Evolutionary conservation across 2,888 invertebrate species (phyloP), one percentile per base, ranked within the genome.

Genomic region (Andricus quercusramuli): DNA sequence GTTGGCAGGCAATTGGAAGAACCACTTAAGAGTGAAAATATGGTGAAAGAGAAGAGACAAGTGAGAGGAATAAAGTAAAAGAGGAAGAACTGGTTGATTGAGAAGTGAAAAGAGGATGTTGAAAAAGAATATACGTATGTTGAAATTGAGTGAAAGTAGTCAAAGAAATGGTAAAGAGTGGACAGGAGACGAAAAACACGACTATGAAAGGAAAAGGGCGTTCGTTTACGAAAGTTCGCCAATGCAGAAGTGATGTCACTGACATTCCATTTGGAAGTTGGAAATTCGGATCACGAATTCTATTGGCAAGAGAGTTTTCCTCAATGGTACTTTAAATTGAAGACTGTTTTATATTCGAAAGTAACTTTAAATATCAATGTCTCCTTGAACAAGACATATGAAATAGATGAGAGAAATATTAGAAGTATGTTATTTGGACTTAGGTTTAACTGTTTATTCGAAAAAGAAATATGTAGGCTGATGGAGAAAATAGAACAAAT

Each of bases 231-330:
- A 51, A 74, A 74, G 51, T 56, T 74, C 32, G 51, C 51, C 32
- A 56, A 32, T 51, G 70, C 51, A 56, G 32, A 51, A 74, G 56
- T 56, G 51, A 74, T 51, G 70, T 29, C 70, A 70, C 8, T 70
- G 68, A 47, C 68, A 70, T 70, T 70, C 44, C 29, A 70, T 70
- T 70, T 70, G 41, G 47, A 51, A 70, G 68, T 47, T 70, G 68
- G 68, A 70, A 47, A 70, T 70, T 70, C 68, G 25, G 68, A 70
- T 70, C 68, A 70, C 68, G 68, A 70, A 70, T 70, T 70, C 68
- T 70, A 70, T 70, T 70, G 68, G 68, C 68, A 70, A 70, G 47
- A 70, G 68, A 47, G 68, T 70, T 47, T 51, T 47, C 68, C 47
- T 70, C 29, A 70, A 70, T 70, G 47, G 29, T 70, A 13, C 47